These are phyloP conservation scores for Phaetusa simplex DNA, from an alignment of 2,113 vertebrate species.

Conservation along the genomic window DNA sequence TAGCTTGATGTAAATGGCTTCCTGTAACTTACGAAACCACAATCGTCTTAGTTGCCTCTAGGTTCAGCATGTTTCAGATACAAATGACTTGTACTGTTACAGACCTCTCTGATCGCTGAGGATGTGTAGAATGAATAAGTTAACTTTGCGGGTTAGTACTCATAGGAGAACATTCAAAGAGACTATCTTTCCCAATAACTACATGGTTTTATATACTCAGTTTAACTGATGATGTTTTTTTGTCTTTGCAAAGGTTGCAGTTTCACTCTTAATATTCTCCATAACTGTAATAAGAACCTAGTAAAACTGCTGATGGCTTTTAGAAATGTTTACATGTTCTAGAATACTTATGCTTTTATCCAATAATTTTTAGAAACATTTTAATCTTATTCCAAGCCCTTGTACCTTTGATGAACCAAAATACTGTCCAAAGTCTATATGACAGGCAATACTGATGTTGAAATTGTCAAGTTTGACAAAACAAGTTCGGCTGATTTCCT, in stretches of 20 bases:
- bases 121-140: background rate
- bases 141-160: background rate
- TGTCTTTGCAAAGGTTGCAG: background rate
- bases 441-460: background rate
- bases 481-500: background rate
- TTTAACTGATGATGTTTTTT: background rate
- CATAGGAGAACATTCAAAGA: background rate
- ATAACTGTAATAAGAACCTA: background rate
- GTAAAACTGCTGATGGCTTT: background rate
- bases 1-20: background rate
- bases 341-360: background rate
- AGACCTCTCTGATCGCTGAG: background rate
- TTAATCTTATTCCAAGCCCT: background rate
- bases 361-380: background rate
- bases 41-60: background rate
- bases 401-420: background rate
- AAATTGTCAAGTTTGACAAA: background rate
- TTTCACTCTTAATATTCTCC: background rate
- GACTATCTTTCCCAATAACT: background rate
- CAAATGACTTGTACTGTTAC: background rate
- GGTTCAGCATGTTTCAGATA: background rate
- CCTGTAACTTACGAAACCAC: rapidly evolving
- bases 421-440: background rate
- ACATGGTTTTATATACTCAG: background rate
- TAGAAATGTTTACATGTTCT: background rate